phyloP scores from a whole-genome alignment of 2,113 vertebrate species.

The Phodopus roborovskii region DNA sequence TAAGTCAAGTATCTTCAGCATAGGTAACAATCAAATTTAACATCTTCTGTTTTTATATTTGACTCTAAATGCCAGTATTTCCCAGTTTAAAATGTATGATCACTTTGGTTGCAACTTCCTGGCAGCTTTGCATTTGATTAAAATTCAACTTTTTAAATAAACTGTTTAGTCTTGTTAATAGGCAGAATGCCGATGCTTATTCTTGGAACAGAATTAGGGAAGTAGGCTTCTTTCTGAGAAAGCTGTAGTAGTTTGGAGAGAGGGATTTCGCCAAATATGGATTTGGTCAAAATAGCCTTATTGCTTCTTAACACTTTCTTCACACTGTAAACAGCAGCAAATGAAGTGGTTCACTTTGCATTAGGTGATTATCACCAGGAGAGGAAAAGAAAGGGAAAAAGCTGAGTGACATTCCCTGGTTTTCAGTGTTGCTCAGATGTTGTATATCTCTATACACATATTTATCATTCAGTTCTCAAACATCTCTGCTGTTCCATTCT shows the following conservation, averaged over 20 bases:
- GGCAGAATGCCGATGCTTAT: slow-evolving; percentile 4
- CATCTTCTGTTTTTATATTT: neutral
- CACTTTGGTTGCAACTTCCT: slow-evolving; percentile 42
- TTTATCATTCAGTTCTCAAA: slow-evolving; percentile 10
- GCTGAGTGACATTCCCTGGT: neutral
- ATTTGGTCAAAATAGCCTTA: neutral
- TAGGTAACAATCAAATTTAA: neutral
- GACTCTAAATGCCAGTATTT: slow-evolving; percentile 4
- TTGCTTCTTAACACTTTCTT: neutral
- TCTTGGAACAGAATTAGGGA: slow-evolving; percentile 1
- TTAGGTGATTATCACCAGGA: neutral
- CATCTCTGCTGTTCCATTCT: neutral
- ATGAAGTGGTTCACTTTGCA: neutral
- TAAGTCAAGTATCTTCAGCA: neutral
- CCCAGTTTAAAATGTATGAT: neutral
- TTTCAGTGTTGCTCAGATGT: neutral
- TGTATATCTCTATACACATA: neutral
- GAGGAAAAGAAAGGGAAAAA: neutral
- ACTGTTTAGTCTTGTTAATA: neutral
- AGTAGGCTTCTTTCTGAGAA: slow-evolving; percentile 7
- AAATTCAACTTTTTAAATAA: slow-evolving; percentile 42
- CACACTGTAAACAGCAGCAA: neutral
- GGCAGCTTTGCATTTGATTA: slow-evolving; percentile 35
- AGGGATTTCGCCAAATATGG: neutral
- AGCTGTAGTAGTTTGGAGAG: neutral